Base-by-base conservation (phyloP, 2,113 vertebrate species). In the Trinectes maculatus region DNA sequence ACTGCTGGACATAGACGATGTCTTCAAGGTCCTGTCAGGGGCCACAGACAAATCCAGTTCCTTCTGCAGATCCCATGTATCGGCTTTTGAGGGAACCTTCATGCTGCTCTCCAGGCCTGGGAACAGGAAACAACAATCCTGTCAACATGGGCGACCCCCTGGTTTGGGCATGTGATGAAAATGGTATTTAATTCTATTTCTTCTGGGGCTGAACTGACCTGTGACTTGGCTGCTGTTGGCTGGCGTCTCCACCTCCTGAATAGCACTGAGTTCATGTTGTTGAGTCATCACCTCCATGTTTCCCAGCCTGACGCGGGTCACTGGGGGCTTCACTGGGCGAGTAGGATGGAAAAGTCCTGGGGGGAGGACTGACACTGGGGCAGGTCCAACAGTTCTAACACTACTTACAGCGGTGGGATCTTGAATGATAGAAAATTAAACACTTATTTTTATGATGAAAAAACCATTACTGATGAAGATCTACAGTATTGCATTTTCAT, bases 251-350 rank as follows among this genome's bases (percentile, higher is more conserved):
- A 92, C 87, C 70, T 99, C 98, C 57, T 90, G 95, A 78, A 99
- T 99, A 5, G 87, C 87, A 71, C 96, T 99, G 47, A 99, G 96
- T 74, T 99, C 95, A 15, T 99, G 98, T 5, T 94, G 95, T 1
- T 93, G 80, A 51, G 25, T 55, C 79, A 74, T 84, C 55, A 77
- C 74, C 28, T 75, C 85, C 43, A 78, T 55, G 47, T 92, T 47
- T 2, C 90, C 89, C 36, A 91, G 73, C 62, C 89, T 93, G 31
- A 94, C 53, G 36, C 93, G 94, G 26, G 94, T 86, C 79, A 96
- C 85, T 0, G 94, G 96, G 29, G 94, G 95, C 78, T 90, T 96
- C 10, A 85, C 89, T 74, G 82, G 71, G 65, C 74, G 91, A 80
- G 63, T 56, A 75, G 59, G 66, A 63, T 48, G 39, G 13, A 49